Conservation (phyloP, 2,888 invertebrate species). For the Buathra laborator region DNA sequence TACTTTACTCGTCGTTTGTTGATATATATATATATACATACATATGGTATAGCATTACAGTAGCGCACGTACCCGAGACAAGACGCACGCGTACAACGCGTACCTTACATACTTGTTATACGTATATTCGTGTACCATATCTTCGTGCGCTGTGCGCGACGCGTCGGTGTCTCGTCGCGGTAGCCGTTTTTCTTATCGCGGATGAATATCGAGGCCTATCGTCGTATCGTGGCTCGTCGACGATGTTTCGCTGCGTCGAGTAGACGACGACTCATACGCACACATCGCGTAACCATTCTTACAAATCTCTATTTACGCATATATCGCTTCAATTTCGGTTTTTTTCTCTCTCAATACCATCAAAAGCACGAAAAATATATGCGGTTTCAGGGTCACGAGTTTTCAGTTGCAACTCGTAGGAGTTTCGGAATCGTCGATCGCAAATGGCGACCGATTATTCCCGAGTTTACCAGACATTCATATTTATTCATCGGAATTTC, state of each 20-base stretch:
- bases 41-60: neutral
- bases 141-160: slow-evolving; percentile 1
- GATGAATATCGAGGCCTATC: slow-evolving; percentile 53
- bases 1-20: neutral
- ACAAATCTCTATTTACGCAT: slow-evolving; percentile 8
- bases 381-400: no score
- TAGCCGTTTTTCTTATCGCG: slow-evolving; percentile 29
- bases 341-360: neutral
- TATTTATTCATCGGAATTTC: no score
- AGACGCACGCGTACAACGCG: slow-evolving; percentile 17
- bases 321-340: neutral
- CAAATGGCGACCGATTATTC: no score
- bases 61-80: neutral
- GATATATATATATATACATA: neutral
- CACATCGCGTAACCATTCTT: neutral
- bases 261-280: neutral
- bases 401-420: no score
- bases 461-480: no score
- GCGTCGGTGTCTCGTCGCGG: slow-evolving; percentile 27
- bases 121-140: slow-evolving; percentile 19
- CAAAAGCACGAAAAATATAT: neutral
- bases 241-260: neutral
- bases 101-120: slow-evolving; percentile 7
- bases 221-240: slow-evolving; percentile 6
- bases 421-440: no score